Evolutionary conservation across 2,888 invertebrate genomes (phyloP).

Genomic region (Panopea generosa): DNA sequence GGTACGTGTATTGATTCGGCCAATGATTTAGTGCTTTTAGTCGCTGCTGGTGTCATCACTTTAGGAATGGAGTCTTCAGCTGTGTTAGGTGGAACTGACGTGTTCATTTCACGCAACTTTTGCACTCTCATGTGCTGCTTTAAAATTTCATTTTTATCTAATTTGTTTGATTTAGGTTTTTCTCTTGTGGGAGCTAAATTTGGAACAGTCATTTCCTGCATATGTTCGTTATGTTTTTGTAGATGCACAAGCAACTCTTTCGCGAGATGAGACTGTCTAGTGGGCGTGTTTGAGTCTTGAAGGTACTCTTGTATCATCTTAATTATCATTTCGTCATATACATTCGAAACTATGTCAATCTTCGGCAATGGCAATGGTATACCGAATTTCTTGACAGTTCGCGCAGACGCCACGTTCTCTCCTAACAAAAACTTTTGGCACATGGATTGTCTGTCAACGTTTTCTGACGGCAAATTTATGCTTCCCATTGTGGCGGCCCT

Average conservation of each 20-base stretch:
- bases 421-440: slow-evolving; percentile 48
- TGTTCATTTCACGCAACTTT: slow-evolving; percentile 9
- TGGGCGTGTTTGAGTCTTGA: slow-evolving; percentile 65
- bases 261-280: slow-evolving; percentile 64
- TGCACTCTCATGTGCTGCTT: slow-evolving; percentile 12
- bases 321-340: slow-evolving; percentile 75
- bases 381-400: slow-evolving; percentile 31
- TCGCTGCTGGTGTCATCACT: no score
- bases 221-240: slow-evolving; percentile 55
- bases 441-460: slow-evolving; percentile 39
- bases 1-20: no score
- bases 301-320: slow-evolving; percentile 75
- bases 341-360: slow-evolving; percentile 74
- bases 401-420: slow-evolving; percentile 36
- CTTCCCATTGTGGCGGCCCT: slow-evolving; percentile 62
- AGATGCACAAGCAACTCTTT: slow-evolving; percentile 62
- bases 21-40: no score
- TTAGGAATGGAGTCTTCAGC: slow-evolving; percentile 22
- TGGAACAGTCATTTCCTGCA: slow-evolving; percentile 47
- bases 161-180: slow-evolving; percentile 14
- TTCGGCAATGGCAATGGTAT: slow-evolving; percentile 71
- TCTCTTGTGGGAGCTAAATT: slow-evolving; percentile 13
- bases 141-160: slow-evolving; percentile 2
- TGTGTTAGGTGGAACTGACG: slow-evolving; percentile 34
- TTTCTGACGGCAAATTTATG: slow-evolving; percentile 56